Conservation (phyloP, 2,888 invertebrate genomes). For the Zygothrica quintamaculata region DNA sequence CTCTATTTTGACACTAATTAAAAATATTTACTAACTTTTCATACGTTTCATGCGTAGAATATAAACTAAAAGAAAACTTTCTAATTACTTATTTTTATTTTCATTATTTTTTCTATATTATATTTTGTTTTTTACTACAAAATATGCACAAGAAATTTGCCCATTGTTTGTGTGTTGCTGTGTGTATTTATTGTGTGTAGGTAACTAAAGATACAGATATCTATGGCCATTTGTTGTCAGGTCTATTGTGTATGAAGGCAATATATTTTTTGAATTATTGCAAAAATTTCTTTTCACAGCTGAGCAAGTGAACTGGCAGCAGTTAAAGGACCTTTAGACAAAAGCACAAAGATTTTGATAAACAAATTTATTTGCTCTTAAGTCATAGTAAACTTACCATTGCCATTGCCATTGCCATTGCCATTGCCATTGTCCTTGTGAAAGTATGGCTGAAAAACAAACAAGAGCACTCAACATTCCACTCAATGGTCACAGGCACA, state of each 20-base stretch:
- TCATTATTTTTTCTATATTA: too few species aligned
- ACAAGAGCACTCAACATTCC: neutral
- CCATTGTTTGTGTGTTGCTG: too few species aligned
- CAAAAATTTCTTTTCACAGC: conserved; percentile 19
- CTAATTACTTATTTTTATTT: too few species aligned
- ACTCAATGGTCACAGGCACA: neutral
- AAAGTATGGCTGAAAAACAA: too few species aligned
- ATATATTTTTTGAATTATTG: conserved; percentile 28
- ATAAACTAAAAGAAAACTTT: too few species aligned
- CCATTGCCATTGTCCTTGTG: neutral
- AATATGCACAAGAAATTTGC: too few species aligned
- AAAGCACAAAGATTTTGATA: neutral
- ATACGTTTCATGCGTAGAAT: too few species aligned
- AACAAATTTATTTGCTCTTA: conserved; percentile 1
- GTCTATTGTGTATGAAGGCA: conserved; percentile 16
- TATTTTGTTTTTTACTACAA: too few species aligned
- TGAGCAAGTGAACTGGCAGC: conserved; percentile 20
- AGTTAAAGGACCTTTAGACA: conserved; percentile 2
- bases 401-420: neutral
- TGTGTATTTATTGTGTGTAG: too few species aligned
- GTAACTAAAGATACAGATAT: neutral
- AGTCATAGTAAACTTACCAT: neutral
- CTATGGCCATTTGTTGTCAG: neutral
- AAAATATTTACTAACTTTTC: too few species aligned
- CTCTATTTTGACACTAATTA: too few species aligned